Percentiles rank a stretch among this genome's conserved stretches.
Conservation (phyloP, 2,888 invertebrate species). For the Bimastos eiseni region DNA sequence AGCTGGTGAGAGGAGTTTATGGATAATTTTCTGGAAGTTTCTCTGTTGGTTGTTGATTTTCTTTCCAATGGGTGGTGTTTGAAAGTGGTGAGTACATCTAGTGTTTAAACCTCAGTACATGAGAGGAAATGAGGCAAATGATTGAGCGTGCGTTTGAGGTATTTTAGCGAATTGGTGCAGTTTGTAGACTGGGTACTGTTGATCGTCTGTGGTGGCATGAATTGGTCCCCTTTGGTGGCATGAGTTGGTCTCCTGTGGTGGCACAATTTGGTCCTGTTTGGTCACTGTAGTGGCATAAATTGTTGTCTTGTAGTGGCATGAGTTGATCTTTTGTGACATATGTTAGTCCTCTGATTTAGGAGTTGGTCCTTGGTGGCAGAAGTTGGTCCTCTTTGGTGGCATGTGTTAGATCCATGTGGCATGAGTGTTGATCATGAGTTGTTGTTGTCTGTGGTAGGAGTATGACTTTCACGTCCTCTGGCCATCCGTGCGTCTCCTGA, state of each 20-base stretch:
- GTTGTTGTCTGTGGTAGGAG: constrained; percentile 68
- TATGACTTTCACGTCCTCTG: constrained; percentile 91
- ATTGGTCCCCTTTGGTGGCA: too few relatives aligned
- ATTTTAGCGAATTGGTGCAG: background rate
- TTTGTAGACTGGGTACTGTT: too few relatives aligned
- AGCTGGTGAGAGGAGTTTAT: too few relatives aligned
- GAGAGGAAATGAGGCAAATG: background rate
- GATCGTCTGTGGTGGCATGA: too few relatives aligned
- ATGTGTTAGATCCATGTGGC: too few relatives aligned
- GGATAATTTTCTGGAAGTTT: too few relatives aligned
- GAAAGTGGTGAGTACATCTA: background rate
- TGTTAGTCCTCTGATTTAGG: background rate
- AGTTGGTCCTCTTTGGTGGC: background rate
- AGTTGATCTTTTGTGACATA: too few relatives aligned
- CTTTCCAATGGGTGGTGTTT: background rate
- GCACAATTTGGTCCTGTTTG: too few relatives aligned
- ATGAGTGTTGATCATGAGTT: background rate
- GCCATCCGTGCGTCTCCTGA: constrained; percentile 85
- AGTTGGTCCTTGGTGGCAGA: background rate
- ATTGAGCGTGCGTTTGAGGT: background rate
- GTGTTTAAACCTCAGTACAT: background rate
- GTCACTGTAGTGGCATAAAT: background rate
- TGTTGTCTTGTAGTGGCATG: too few relatives aligned
- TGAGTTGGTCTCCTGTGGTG: too few relatives aligned
- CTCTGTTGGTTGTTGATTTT: too few relatives aligned